Evolutionary conservation across 2,797 vertebrate species (phyloP).

Genomic region (Sebastes dallii): DNA sequence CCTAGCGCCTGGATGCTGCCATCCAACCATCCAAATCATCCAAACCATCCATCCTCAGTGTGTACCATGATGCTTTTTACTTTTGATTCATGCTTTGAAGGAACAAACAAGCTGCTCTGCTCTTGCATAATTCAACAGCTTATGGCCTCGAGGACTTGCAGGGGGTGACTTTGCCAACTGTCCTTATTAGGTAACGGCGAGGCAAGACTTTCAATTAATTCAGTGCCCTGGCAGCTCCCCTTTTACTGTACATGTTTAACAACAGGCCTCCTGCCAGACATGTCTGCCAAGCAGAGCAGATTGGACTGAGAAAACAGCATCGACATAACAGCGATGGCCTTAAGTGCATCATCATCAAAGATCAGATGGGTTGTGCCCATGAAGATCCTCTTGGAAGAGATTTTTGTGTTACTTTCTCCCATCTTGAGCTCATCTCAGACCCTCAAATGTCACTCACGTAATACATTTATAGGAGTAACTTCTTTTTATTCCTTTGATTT

Average conservation of each 20-base stretch:
- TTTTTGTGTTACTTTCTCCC: neutral
- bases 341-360: slow-evolving; percentile 7
- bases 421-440: neutral
- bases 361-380: slow-evolving; percentile 1
- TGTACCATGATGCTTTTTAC: neutral
- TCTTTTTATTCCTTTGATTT: neutral
- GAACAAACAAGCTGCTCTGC: slow-evolving; percentile 45
- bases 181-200: slow-evolving; percentile 56
- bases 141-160: slow-evolving; percentile 52
- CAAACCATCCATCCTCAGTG: neutral
- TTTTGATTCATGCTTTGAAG: slow-evolving; percentile 57
- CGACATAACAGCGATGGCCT: slow-evolving; percentile 32
- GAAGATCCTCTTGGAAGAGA: neutral
- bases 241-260: slow-evolving; percentile 51
- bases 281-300: slow-evolving; percentile 43
- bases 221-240: slow-evolving; percentile 28
- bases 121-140: slow-evolving; percentile 69
- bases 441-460: neutral
- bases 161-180: slow-evolving; percentile 64
- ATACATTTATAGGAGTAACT: neutral
- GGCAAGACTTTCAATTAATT: slow-evolving; percentile 57
- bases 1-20: slow-evolving; percentile 71
- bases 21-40: neutral
- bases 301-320: slow-evolving; percentile 37
- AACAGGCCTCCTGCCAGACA: slow-evolving; percentile 46